phyloP scores from a whole-genome alignment of 1,140 invertebrate genomes.

The silkworm (Bombyx mori) region ASM3026992v2 NC_085127.1:8104501-8105000 shows the following conservation, averaged over 20 bases:
- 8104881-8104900: too few relatives aligned
- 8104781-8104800: too few relatives aligned
- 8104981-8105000: too few relatives aligned
- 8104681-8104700: constrained; percentile 33
- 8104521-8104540: background rate
- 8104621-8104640: constrained; percentile 37
- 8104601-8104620: constrained; percentile 24
- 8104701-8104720: constrained; percentile 20
- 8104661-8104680: constrained; percentile 30
- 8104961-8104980: too few relatives aligned
- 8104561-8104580: constrained; percentile 36
- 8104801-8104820: too few relatives aligned
- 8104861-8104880: too few relatives aligned
- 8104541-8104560: constrained; percentile 16
- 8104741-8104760: background rate
- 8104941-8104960: too few relatives aligned
- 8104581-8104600: constrained; percentile 41
- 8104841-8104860: too few relatives aligned
- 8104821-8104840: too few relatives aligned
- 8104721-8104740: background rate
- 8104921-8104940: too few relatives aligned
- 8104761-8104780: too few relatives aligned
- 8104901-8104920: too few relatives aligned
- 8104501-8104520: background rate
- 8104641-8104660: constrained; percentile 31